Conservation (phyloP, 2,113 vertebrate genomes). For the Austrofundulus limnaeus region DNA sequence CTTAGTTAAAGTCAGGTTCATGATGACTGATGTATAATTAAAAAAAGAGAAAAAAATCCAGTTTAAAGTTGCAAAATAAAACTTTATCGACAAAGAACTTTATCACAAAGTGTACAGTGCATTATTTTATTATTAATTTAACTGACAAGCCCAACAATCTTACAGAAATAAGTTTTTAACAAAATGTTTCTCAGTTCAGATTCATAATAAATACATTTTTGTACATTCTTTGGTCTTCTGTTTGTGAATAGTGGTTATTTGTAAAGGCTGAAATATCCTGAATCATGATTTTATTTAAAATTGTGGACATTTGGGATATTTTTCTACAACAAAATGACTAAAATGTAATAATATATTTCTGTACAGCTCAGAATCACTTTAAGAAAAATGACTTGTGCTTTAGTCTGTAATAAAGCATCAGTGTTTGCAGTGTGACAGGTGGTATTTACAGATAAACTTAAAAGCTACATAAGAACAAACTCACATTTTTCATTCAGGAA, state of each 20-base stretch:
- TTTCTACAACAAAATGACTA: background rate
- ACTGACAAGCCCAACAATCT: constrained; percentile 39
- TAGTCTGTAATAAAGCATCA: too few species aligned
- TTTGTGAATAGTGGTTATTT: constrained; percentile 60
- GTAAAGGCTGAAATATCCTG: background rate
- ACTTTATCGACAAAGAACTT: constrained; percentile 59
- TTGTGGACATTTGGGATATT: background rate
- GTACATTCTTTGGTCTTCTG: constrained; percentile 71
- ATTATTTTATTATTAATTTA: constrained; percentile 42
- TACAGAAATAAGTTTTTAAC: constrained; percentile 64
- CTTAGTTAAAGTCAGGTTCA: background rate
- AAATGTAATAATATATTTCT: background rate
- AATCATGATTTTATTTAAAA: background rate
- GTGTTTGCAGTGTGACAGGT: too few species aligned
- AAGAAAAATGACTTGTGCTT: too few species aligned
- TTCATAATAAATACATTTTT: constrained; percentile 69
- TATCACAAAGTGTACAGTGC: constrained; percentile 63
- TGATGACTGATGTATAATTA: too few species aligned
- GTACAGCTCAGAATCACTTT: too few species aligned
- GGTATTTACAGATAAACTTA: too few species aligned
- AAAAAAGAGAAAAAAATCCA: background rate
- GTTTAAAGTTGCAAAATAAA: constrained; percentile 40
- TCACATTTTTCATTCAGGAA: constrained; percentile 6
- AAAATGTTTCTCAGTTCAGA: constrained; percentile 59
- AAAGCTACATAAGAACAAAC: background rate